These are phyloP conservation scores for Pilophorus perplexus DNA, from an alignment of 2,888 invertebrate genomes.

Conservation along the genomic window DNA sequence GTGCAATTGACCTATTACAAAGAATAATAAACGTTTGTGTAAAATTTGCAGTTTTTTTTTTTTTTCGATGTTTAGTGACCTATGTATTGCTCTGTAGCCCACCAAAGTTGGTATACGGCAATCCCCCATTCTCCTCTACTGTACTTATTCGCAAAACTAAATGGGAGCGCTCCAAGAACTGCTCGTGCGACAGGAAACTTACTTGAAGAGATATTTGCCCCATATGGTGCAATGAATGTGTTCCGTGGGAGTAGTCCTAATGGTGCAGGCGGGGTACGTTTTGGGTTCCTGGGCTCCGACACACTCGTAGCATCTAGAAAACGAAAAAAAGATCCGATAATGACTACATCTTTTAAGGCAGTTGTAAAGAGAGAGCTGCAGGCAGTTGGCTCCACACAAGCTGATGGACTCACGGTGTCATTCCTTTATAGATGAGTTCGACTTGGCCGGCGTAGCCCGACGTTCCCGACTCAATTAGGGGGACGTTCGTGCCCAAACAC, in stretches of 20 bases:
- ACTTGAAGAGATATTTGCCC: conserved; percentile 99
- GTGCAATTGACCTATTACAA: too few relatives aligned
- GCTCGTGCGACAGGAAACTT: conserved; percentile 50
- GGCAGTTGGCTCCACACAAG: too few relatives aligned
- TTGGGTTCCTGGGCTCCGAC: conserved; percentile 86
- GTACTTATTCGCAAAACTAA: too few relatives aligned
- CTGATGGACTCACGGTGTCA: conserved; percentile 12
- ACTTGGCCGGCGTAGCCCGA: conserved; percentile 96
- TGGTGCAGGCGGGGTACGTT: conserved; percentile 96
- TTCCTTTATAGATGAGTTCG: conserved; percentile 64
- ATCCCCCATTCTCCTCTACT: too few relatives aligned
- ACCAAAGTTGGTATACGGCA: too few relatives aligned
- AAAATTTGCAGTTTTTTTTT: too few relatives aligned
- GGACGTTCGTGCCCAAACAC: conserved; percentile 92
- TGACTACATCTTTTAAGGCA: too few relatives aligned
- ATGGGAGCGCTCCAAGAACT: neutral
- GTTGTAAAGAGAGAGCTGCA: too few relatives aligned
- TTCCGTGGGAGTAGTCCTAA: conserved; percentile 97
- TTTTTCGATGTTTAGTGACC: too few relatives aligned
- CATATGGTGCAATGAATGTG: conserved; percentile 99
- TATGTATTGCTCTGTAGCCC: too few relatives aligned
- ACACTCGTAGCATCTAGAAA: conserved; percentile 73
- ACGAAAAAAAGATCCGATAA: neutral
- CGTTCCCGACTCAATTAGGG: conserved; percentile 94
- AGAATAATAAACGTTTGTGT: too few relatives aligned